Conservation (phyloP, 2,113 vertebrate genomes). For the Megaleporinus macrocephalus region DNA sequence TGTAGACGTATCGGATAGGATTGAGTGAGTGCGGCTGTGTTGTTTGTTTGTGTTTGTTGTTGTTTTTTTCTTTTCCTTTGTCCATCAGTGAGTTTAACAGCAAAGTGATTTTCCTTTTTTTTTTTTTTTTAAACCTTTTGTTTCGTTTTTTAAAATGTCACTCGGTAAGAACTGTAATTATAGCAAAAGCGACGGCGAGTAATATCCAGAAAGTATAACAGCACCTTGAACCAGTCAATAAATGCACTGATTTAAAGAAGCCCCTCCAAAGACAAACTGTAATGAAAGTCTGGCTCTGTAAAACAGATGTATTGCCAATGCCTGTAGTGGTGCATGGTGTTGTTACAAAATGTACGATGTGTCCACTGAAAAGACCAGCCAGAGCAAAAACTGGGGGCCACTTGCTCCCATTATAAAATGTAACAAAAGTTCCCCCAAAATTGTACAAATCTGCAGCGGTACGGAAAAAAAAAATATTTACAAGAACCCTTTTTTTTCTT, state of each 20-base stretch:
- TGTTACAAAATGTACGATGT: conserved; percentile 61
- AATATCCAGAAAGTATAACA: conserved; percentile 57
- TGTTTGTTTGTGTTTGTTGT: too few species aligned
- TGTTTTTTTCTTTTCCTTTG: too few species aligned
- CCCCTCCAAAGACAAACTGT: conserved; percentile 58
- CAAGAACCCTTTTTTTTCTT: conserved; percentile 76
- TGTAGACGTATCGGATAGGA: conserved; percentile 62
- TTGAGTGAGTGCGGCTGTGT: conserved; percentile 13
- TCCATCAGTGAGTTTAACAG: conserved; percentile 40
- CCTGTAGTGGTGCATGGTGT: conserved; percentile 70
- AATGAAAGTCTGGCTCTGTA: conserved; percentile 64
- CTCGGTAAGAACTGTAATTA: conserved; percentile 50
- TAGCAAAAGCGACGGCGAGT: conserved; percentile 54
- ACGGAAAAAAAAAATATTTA: conserved; percentile 81
- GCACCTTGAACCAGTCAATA: conserved; percentile 73
- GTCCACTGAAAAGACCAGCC: conserved; percentile 46
- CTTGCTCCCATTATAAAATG: conserved; percentile 83
- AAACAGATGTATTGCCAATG: conserved; percentile 70
- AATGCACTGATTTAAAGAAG: conserved; percentile 69
- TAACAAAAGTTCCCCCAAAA: conserved; percentile 82
- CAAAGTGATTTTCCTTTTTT: conserved; percentile 37
- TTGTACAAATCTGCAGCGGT: conserved; percentile 86
- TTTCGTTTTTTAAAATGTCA: conserved; percentile 49
- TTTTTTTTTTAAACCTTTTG: conserved; percentile 45
- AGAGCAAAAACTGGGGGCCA: conserved; percentile 52